Conservation (phyloP, 2,113 vertebrate genomes). For the Hoplias malabaricus region DNA sequence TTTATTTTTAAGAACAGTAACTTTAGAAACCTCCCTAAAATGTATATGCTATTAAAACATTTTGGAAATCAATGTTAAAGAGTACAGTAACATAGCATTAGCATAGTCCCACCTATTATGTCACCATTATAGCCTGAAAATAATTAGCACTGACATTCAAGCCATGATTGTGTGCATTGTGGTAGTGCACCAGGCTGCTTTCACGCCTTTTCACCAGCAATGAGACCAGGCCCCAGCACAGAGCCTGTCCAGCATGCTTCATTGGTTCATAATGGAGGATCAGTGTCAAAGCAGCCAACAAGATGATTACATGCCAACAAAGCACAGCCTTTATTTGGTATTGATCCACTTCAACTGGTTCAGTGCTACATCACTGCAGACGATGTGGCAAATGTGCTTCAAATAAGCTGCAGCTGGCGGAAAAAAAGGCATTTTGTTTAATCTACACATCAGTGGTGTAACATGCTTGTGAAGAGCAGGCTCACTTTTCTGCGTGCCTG, state of each 20-base stretch:
- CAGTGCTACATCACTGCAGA: constrained; percentile 43
- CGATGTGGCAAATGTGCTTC: constrained; percentile 47
- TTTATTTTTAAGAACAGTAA: not conserved
- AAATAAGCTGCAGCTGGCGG: constrained; percentile 32
- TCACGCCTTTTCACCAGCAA: constrained; percentile 9
- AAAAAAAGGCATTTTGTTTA: constrained; percentile 37
- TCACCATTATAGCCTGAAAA: constrained; percentile 13
- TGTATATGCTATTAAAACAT: not conserved
- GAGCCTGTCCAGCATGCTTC: constrained; percentile 53
- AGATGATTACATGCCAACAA: constrained; percentile 50
- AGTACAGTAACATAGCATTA: not conserved
- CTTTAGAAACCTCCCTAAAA: not conserved
- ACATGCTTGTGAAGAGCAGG: not conserved
- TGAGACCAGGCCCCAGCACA: constrained; percentile 30
- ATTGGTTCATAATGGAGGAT: constrained; percentile 56
- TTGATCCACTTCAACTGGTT: constrained; percentile 52
- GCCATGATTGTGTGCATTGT: constrained; percentile 23
- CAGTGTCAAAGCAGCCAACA: constrained; percentile 55
- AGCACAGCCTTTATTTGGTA: constrained; percentile 52
- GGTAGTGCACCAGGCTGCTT: constrained; percentile 13
- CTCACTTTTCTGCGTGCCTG: not conserved
- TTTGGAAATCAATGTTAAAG: not conserved
- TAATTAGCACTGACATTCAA: constrained; percentile 35
- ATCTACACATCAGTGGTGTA: constrained; percentile 18
- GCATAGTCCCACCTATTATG: not conserved